These are phyloP conservation scores for Polypterus senegalus DNA, from an alignment of 2,113 vertebrate species.

Conservation along the genomic window DNA sequence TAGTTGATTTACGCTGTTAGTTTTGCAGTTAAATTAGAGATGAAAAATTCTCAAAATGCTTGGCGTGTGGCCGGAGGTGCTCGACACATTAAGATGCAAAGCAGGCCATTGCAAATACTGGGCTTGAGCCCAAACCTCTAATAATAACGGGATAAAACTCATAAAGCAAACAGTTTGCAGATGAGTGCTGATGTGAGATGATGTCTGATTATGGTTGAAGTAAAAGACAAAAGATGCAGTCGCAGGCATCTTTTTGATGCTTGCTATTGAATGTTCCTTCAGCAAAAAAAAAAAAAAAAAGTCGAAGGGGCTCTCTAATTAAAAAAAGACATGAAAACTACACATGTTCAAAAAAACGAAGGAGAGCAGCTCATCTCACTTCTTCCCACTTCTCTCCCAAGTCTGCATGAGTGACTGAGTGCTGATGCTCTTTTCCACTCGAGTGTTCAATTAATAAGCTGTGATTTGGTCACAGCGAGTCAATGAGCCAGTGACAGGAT, in stretches of 20 bases:
- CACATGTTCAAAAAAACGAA: too few species aligned
- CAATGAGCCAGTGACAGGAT: too few species aligned
- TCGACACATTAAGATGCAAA: constrained; percentile 1
- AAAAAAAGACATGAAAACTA: too few species aligned
- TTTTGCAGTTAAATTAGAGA: not conserved
- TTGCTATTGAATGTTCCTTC: not conserved
- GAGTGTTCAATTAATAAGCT: too few species aligned
- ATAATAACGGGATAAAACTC: constrained; percentile 3
- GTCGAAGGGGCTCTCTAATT: too few species aligned
- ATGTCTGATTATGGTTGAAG: not conserved
- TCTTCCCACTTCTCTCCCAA: too few species aligned
- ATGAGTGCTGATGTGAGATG: constrained; percentile 1
- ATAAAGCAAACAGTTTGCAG: not conserved
- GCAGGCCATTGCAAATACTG: not conserved
- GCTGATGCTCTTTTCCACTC: too few species aligned
- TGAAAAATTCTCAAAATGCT: constrained; percentile 1
- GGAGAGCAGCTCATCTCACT: too few species aligned
- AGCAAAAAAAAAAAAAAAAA: too few species aligned
- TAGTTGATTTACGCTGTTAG: not conserved
- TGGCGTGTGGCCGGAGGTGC: not conserved
- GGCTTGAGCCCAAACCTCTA: constrained; percentile 1
- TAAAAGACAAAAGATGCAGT: not conserved
- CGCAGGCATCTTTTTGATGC: not conserved
- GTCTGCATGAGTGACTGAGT: too few species aligned
- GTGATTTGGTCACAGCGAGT: too few species aligned